A percentile compares a stretch with the other conserved stretches of the same genome.
Conservation (phyloP, 2,888 invertebrate species). For the Leptopilina drosophilae region DNA sequence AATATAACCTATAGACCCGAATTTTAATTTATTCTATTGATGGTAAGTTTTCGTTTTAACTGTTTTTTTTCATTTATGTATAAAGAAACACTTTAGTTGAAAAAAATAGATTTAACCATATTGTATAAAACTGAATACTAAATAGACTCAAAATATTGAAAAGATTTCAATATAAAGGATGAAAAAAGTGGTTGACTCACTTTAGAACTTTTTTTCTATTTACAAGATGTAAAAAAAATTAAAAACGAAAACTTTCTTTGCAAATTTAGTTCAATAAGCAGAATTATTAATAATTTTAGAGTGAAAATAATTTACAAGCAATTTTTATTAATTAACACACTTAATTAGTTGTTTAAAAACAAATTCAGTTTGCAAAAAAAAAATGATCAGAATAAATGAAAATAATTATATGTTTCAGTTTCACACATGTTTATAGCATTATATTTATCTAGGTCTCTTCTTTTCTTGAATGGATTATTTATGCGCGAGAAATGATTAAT, state of each 20-base stretch:
- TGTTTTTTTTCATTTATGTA: too few relatives aligned
- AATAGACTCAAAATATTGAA: neutral
- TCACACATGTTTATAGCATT: neutral
- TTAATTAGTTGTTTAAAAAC: too few relatives aligned
- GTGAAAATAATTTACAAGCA: too few relatives aligned
- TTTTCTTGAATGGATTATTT: conserved; percentile 17
- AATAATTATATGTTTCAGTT: neutral
- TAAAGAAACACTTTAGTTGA: neutral
- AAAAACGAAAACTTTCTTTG: neutral
- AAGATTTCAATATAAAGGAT: neutral
- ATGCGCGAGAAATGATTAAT: conserved; percentile 18
- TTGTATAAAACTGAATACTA: neutral
- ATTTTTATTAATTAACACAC: too few relatives aligned
- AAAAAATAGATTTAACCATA: neutral
- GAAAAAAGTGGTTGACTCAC: neutral
- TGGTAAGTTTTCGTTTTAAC: neutral
- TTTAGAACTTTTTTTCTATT: neutral
- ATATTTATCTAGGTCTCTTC: neutral
- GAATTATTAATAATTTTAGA: too few relatives aligned
- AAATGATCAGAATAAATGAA: too few relatives aligned
- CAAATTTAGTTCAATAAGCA: too few relatives aligned
- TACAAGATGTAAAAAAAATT: neutral
- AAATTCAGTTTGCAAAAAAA: too few relatives aligned
- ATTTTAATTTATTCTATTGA: conserved; percentile 15
- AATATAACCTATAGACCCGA: neutral